These are phyloP conservation scores for Cranoglanis bouderius DNA, from an alignment of 2,113 vertebrate species.

Conservation along the genomic window DNA sequence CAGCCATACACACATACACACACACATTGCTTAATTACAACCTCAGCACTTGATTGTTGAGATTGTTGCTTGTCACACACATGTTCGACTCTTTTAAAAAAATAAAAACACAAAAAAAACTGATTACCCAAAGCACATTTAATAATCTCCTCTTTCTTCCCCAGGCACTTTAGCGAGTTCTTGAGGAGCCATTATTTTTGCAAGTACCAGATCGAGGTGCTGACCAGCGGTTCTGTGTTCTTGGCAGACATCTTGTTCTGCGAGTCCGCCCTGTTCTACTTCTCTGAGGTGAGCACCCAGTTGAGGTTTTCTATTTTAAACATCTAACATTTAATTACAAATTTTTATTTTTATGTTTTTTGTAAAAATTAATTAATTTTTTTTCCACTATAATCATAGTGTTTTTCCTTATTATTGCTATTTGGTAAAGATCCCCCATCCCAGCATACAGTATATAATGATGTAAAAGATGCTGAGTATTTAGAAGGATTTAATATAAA, in stretches of 20 bases:
- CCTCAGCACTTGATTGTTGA: background rate
- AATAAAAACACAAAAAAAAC: no score
- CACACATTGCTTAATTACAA: background rate
- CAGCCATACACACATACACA: background rate
- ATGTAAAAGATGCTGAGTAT: background rate
- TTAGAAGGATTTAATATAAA: slow-evolving; percentile 11
- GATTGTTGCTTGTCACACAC: background rate
- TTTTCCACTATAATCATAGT: background rate
- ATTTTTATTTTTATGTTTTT: background rate
- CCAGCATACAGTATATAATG: background rate
- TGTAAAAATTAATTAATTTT: no score
- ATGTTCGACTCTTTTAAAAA: background rate
- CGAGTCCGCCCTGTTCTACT: slow-evolving; percentile 98
- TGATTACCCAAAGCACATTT: background rate
- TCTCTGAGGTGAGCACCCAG: slow-evolving; percentile 89
- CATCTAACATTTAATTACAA: background rate
- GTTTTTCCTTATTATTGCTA: background rate
- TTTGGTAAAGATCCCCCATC: background rate
- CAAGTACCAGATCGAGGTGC: slow-evolving; percentile 99
- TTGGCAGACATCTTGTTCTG: slow-evolving; percentile 98
- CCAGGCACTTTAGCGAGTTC: slow-evolving; percentile 97
- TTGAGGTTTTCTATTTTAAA: background rate
- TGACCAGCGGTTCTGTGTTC: slow-evolving; percentile 97
- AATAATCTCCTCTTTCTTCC: slow-evolving; percentile 21
- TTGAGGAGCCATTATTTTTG: slow-evolving; percentile 97